Percentiles rank a stretch among this genome's conserved stretches.
Evolutionary conservation across 30 jellyfish, hydroid and myxozoan species (phyloP).

Genomic region (Phacellophora camtschatica): DNA sequence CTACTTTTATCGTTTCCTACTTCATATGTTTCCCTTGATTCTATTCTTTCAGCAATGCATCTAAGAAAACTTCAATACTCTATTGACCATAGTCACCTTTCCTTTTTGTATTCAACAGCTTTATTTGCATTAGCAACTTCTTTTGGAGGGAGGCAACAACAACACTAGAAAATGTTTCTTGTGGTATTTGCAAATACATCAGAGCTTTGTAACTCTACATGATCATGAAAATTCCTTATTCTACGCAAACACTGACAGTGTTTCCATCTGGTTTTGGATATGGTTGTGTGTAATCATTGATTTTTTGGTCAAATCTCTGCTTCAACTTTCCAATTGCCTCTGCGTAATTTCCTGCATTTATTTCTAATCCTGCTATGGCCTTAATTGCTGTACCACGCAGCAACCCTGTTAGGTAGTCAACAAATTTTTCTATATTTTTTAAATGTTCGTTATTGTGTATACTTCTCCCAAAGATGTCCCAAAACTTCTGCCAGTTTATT

Average conservation of each 20-base stretch:
- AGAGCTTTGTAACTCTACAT: neutral
- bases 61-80: neutral
- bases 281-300: neutral
- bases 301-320: neutral
- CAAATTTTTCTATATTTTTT: neutral
- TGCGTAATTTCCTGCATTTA: neutral
- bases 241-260: neutral
- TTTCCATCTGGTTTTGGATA: neutral
- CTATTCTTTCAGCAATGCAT: neutral
- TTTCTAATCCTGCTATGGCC: neutral
- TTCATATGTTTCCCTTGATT: neutral
- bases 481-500: too few relatives aligned
- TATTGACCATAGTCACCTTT: neutral
- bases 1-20: neutral
- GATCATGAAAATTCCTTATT: neutral
- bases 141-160: neutral
- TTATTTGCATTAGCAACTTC: neutral
- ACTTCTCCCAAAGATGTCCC: too few relatives aligned
- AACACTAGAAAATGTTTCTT: neutral
- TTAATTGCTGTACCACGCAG: neutral
- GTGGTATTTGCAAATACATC: neutral
- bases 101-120: neutral
- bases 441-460: neutral
- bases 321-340: neutral
- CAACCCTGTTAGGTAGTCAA: neutral